Percentiles rank a stretch among this genome's conserved stretches.
Evolutionary conservation across 2,797 vertebrate genomes (phyloP).

Genomic region (Gymnoscopelus microlampas): DNA sequence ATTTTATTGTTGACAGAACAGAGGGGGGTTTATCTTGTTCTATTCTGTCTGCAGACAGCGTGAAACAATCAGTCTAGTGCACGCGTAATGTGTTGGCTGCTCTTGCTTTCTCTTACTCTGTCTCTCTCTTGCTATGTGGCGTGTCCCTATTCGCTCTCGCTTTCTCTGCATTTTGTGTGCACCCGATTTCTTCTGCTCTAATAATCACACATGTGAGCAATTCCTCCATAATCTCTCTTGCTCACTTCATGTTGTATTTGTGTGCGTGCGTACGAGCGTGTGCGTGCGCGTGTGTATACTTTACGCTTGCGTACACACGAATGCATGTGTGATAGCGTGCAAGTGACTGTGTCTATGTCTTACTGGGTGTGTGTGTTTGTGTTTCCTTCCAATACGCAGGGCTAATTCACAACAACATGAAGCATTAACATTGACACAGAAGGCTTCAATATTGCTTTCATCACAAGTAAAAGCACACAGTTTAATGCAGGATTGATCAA

Average conservation of each 20-base stretch:
- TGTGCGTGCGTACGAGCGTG: neutral
- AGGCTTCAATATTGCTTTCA: conserved; percentile 21
- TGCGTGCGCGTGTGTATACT: neutral
- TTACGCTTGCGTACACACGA: neutral
- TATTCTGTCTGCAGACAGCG: neutral
- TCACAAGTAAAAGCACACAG: conserved; percentile 1
- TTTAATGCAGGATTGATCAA: neutral
- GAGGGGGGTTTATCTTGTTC: neutral
- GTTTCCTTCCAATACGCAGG: neutral
- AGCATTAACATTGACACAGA: neutral
- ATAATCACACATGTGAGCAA: conserved; percentile 69
- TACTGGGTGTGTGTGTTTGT: neutral
- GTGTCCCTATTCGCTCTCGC: neutral
- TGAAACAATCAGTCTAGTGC: conserved; percentile 7
- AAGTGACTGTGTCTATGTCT: no score
- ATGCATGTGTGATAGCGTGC: neutral
- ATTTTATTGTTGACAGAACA: neutral
- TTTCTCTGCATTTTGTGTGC: conserved; percentile 56
- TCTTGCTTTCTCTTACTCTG: conserved; percentile 23
- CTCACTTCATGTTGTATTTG: neutral
- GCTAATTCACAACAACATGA: conserved; percentile 18
- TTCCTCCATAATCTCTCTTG: conserved; percentile 19
- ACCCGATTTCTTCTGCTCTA: conserved; percentile 77
- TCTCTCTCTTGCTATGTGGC: neutral
- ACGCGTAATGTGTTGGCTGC: conserved; percentile 22